A percentile compares a stretch with the other conserved stretches of the same genome.
These are phyloP conservation scores for Elgaria multicarinata DNA, from an alignment of 2,113 vertebrate species.

Conservation along the genomic window DNA sequence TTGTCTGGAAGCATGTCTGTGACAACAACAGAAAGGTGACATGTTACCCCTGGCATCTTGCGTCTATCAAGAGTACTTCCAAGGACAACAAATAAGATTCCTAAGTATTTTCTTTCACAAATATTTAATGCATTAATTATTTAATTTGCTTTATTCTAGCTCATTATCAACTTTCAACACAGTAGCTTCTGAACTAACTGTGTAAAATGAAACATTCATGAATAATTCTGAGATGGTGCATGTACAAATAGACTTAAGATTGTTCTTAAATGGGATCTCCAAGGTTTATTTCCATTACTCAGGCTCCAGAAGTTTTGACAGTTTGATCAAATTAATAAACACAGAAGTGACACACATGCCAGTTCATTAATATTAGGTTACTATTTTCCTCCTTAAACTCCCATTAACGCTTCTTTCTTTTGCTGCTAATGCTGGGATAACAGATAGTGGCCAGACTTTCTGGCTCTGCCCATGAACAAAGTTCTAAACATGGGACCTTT, in stretches of 20 bases:
- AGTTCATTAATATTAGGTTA: slow-evolving; percentile 82
- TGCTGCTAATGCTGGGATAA: slow-evolving; percentile 82
- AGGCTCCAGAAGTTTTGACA: slow-evolving; percentile 78
- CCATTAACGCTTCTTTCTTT: slow-evolving; percentile 80
- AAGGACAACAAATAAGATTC: not conserved
- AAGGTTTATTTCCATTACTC: slow-evolving; percentile 69
- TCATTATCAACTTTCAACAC: slow-evolving; percentile 7
- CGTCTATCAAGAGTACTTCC: slow-evolving; percentile 2
- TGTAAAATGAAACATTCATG: not conserved
- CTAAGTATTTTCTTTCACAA: slow-evolving; percentile 1
- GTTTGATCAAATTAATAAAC: slow-evolving; percentile 75
- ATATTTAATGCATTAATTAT: not conserved
- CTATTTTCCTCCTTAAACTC: slow-evolving; percentile 72
- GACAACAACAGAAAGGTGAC: not conserved
- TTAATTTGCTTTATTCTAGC: not conserved
- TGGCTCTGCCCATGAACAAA: slow-evolving; percentile 84
- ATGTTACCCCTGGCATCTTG: not conserved
- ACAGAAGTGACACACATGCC: slow-evolving; percentile 75
- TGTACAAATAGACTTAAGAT: slow-evolving; percentile 34
- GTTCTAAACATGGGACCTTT: slow-evolving; percentile 80
- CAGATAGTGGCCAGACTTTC: slow-evolving; percentile 87
- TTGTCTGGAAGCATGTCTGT: not conserved
- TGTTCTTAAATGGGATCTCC: slow-evolving; percentile 50
- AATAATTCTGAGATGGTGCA: slow-evolving; percentile 24
- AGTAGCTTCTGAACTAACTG: not conserved